Percentiles rank a stretch among this genome's conserved stretches.
phyloP scores from a whole-genome alignment of 2,797 vertebrate genomes.

The Anas capensis region DNA sequence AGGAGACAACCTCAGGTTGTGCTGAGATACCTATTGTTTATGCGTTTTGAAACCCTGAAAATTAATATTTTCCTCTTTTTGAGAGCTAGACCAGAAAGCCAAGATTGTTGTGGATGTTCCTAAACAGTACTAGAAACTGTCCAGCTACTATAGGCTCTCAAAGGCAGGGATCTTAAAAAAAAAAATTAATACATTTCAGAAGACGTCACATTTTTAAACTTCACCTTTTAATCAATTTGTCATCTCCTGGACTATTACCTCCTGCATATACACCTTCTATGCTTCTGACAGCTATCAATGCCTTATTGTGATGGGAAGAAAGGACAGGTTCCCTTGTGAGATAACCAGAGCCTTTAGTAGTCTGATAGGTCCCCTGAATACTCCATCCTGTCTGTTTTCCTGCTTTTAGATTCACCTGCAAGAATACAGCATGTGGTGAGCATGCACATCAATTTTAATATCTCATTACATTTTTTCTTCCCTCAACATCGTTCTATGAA shows the following conservation, averaged over 20 bases:
- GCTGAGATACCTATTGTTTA: slow-evolving; percentile 1
- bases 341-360: neutral
- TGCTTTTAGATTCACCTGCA: neutral
- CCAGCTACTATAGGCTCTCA: neutral
- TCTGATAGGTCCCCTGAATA: neutral
- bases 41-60: neutral
- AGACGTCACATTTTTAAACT: neutral
- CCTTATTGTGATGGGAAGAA: neutral
- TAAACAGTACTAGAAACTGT: neutral
- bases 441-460: neutral
- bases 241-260: neutral
- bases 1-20: slow-evolving; percentile 31
- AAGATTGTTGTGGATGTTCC: neutral
- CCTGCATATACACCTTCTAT: neutral
- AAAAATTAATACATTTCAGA: neutral
- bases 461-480: slow-evolving; percentile 18
- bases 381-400: neutral
- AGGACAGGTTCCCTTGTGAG: neutral
- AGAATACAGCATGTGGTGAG: neutral
- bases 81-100: neutral
- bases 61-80: neutral
- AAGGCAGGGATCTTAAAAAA: neutral
- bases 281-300: neutral
- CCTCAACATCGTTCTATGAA: slow-evolving; percentile 53
- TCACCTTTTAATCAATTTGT: neutral